A percentile compares a stretch with the other conserved stretches of the same genome.
Evolutionary conservation across 2,113 vertebrate genomes (phyloP).

Genomic region (Proteles cristata): DNA sequence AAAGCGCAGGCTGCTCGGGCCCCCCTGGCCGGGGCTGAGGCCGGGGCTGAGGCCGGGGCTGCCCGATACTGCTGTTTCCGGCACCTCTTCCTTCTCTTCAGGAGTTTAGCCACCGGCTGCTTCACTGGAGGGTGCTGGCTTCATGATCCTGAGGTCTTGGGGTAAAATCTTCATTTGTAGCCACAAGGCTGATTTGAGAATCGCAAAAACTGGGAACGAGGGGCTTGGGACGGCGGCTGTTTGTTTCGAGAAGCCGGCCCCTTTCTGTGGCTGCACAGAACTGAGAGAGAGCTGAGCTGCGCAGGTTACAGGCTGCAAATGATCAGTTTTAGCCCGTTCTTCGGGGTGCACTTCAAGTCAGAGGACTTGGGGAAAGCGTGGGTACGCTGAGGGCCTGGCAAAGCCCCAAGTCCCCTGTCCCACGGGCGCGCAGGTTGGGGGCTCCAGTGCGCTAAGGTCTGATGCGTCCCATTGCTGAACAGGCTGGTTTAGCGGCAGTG

Average conservation of each 20-base stretch:
- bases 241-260: not conserved
- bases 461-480: not conserved
- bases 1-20: not conserved
- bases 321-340: not conserved
- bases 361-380: not conserved
- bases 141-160: not conserved
- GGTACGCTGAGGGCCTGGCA: not conserved
- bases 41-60: not conserved
- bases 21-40: not conserved
- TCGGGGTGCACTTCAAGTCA: too few species aligned
- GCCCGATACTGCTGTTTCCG: rapidly evolving
- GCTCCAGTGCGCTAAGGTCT: rapidly evolving
- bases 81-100: too few species aligned
- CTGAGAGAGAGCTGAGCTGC: rapidly evolving
- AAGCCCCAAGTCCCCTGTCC: too few species aligned
- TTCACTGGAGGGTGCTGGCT: not conserved
- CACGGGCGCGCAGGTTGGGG: not conserved
- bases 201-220: not conserved
- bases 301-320: not conserved
- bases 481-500: not conserved
- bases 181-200: not conserved
- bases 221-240: not conserved
- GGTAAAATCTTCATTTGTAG: not conserved
- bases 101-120: not conserved
- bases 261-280: not conserved